Evolutionary conservation across 2,888 invertebrate genomes (phyloP).

Genomic region (Idaea straminata): DNA sequence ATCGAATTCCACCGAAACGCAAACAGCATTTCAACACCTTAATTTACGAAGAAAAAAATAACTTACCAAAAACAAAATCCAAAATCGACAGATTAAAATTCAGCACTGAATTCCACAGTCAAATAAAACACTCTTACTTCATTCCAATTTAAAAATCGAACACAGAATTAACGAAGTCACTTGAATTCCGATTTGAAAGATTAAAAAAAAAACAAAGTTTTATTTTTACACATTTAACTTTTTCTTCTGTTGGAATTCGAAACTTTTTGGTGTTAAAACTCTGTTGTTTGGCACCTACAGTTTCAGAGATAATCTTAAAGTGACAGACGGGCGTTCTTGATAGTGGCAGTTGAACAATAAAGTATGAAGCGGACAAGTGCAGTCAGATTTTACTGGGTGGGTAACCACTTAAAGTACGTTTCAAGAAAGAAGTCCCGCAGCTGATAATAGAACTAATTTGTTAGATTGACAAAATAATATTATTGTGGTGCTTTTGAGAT

Average conservation of each 20-base stretch:
- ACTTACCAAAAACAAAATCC: background rate
- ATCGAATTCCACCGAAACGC: background rate
- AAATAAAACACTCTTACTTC: background rate
- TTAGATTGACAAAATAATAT: background rate
- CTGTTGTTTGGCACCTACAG: background rate
- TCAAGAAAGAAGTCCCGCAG: background rate
- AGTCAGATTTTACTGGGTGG: conserved; percentile 59
- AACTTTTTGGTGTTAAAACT: background rate
- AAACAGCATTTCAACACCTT: background rate
- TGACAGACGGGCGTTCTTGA: conserved; percentile 54
- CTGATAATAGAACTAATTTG: background rate
- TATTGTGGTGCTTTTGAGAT: too few relatives aligned
- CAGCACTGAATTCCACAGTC: background rate
- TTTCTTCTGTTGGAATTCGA: background rate
- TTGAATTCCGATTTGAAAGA: background rate
- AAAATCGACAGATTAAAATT: background rate
- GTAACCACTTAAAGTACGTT: background rate
- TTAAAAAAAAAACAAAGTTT: background rate
- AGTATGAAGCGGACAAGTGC: conserved; percentile 55
- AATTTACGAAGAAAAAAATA: background rate
- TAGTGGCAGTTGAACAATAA: conserved; percentile 59
- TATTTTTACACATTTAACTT: background rate
- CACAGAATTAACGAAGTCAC: conserved; percentile 5
- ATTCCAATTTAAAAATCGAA: conserved; percentile 4
- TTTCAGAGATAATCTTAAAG: background rate